Conservation (phyloP, 2,888 invertebrate genomes). For the Chelonus formosanus region DNA sequence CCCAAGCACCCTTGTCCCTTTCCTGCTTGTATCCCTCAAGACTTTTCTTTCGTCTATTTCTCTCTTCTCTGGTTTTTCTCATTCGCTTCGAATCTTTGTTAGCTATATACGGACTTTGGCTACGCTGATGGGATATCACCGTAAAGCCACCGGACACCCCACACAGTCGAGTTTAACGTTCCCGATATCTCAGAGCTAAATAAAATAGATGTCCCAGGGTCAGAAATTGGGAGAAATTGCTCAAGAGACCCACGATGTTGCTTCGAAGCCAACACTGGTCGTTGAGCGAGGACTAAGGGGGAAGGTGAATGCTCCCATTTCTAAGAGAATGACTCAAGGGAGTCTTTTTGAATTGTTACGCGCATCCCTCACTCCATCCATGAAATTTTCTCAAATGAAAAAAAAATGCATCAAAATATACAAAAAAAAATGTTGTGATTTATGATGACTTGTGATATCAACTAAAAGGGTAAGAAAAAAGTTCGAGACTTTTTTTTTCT, state of each 20-base stretch:
- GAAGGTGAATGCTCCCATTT: slow-evolving; percentile 1
- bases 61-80: slow-evolving; percentile 27
- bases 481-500: not conserved
- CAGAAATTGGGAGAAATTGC: slow-evolving; percentile 62
- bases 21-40: slow-evolving; percentile 29
- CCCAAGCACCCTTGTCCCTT: slow-evolving; percentile 47
- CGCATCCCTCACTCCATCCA: slow-evolving; percentile 23
- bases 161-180: slow-evolving; percentile 49
- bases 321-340: slow-evolving; percentile 37
- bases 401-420: slow-evolving; percentile 8
- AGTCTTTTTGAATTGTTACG: slow-evolving; percentile 43
- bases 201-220: slow-evolving; percentile 63
- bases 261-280: slow-evolving; percentile 11
- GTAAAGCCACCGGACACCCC: slow-evolving; percentile 43
- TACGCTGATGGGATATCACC: slow-evolving; percentile 50
- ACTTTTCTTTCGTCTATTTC: slow-evolving; percentile 38
- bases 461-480: not conserved
- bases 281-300: slow-evolving; percentile 14
- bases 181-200: slow-evolving; percentile 57
- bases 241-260: slow-evolving; percentile 26
- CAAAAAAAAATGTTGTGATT: slow-evolving; percentile 22
- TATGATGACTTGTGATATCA: not conserved
- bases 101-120: slow-evolving; percentile 32
- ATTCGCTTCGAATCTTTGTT: slow-evolving; percentile 20
- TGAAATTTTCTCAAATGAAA: slow-evolving; percentile 23